These are phyloP conservation scores for Plutella xylostella DNA, from an alignment of 2,888 invertebrate species.

Conservation along the genomic window DNA sequence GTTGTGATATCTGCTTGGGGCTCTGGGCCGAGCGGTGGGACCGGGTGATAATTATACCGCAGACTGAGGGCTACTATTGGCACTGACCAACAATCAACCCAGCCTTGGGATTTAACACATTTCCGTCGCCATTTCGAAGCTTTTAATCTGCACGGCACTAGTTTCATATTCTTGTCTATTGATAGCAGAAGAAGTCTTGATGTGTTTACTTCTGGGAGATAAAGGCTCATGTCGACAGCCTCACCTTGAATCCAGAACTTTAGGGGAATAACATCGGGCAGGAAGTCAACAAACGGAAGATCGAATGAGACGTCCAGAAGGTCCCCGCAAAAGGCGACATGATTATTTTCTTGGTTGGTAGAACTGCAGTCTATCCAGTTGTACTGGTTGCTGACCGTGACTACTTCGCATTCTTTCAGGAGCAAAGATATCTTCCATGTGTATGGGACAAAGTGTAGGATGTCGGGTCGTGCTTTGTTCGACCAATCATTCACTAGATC, in stretches of 20 bases:
- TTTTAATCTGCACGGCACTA: conserved; percentile 74
- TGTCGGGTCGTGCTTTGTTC: conserved; percentile 91
- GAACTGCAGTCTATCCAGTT: conserved; percentile 99
- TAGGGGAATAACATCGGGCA: conserved; percentile 89
- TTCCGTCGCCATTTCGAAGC: conserved; percentile 84
- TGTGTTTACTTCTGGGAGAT: conserved; percentile 92
- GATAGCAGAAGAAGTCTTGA: conserved; percentile 85
- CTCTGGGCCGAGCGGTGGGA: conserved; percentile 87
- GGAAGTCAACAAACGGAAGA: conserved; percentile 93
- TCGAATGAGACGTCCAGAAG: conserved; percentile 93
- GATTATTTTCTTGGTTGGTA: conserved; percentile 94
- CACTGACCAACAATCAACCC: conserved; percentile 97
- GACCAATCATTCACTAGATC: conserved; percentile 98
- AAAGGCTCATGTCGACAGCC: conserved; percentile 90
- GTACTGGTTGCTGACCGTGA: conserved; percentile 94
- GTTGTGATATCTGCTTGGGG: conserved; percentile 94
- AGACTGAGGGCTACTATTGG: conserved; percentile 94
- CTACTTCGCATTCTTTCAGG: conserved; percentile 94
- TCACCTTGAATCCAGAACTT: conserved; percentile 97
- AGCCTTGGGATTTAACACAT: conserved; percentile 79
- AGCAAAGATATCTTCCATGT: conserved; percentile 94
- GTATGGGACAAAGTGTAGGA: conserved; percentile 95
- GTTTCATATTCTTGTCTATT: conserved; percentile 88
- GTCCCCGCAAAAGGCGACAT: conserved; percentile 94
- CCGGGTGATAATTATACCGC: conserved; percentile 91